Percentiles rank a stretch among this genome's conserved stretches.
These are phyloP conservation scores for Rhineura floridana DNA, from an alignment of 2,113 vertebrate genomes.

Conservation along the genomic window DNA sequence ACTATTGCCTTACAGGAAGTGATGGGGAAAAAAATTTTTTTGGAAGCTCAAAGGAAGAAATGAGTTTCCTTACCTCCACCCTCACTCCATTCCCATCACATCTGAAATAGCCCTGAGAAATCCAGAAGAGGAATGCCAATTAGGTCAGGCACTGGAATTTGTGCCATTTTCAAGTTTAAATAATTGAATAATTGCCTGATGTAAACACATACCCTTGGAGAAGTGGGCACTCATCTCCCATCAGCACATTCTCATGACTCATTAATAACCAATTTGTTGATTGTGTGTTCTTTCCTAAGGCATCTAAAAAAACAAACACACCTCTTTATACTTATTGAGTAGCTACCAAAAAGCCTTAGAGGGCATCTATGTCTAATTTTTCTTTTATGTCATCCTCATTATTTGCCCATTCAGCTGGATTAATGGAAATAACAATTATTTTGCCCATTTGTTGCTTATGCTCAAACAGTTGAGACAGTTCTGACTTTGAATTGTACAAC, in stretches of 20 bases:
- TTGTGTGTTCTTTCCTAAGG: not conserved
- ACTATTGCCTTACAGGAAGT: too few species aligned
- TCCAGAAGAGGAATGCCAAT: not conserved
- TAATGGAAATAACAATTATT: conserved; percentile 21
- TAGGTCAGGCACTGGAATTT: not conserved
- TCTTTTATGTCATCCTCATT: not conserved
- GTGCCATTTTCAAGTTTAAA: not conserved
- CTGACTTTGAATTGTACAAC: not conserved
- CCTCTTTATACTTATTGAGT: not conserved
- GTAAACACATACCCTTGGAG: not conserved
- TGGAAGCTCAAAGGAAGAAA: too few species aligned
- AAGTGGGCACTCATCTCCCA: not conserved
- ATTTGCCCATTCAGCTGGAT: not conserved
- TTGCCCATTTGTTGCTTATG: conserved; percentile 9
- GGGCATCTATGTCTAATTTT: not conserved
- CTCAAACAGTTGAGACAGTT: not conserved
- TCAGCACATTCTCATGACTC: not conserved
- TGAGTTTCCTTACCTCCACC: too few species aligned
- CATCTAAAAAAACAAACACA: not conserved
- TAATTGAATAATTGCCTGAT: not conserved
- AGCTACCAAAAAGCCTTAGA: not conserved
- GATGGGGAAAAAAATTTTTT: too few species aligned
- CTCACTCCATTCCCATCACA: not conserved
- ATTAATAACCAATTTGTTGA: conserved; percentile 8
- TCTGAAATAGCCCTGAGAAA: not conserved